phyloP scores from a whole-genome alignment of 2,797 vertebrate genomes.

The Atherinosoma microstoma region DNA sequence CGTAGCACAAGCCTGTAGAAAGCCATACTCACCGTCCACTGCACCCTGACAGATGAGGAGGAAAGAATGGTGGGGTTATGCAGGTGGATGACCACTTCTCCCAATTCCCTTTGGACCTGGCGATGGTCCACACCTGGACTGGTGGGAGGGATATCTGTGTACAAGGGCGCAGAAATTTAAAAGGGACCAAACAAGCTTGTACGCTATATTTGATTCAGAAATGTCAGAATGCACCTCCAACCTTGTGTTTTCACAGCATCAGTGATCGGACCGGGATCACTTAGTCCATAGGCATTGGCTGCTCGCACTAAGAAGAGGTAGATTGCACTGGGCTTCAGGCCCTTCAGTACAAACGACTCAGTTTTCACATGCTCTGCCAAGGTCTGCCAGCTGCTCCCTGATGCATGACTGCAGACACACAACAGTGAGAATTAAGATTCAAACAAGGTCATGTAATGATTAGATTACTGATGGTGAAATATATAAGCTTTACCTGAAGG shows the following conservation, averaged over 20 bases:
- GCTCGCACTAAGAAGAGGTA: slow-evolving; percentile 98
- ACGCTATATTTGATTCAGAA: neutral
- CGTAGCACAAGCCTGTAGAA: slow-evolving; percentile 16
- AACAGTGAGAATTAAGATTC: slow-evolving; percentile 14
- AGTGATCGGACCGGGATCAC: slow-evolving; percentile 96
- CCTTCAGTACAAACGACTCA: slow-evolving; percentile 92
- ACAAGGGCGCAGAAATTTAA: slow-evolving; percentile 21
- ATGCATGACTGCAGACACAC: slow-evolving; percentile 87
- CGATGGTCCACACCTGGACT: slow-evolving; percentile 97
- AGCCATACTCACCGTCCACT: slow-evolving; percentile 93
- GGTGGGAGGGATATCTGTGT: slow-evolving; percentile 93
- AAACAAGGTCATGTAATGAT: slow-evolving; percentile 2
- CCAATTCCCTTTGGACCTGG: slow-evolving; percentile 95
- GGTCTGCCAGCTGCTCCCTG: slow-evolving; percentile 98
- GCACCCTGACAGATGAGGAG: slow-evolving; percentile 95
- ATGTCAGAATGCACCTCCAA: slow-evolving; percentile 54
- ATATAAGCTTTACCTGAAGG: slow-evolving; percentile 89
- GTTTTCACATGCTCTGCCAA: slow-evolving; percentile 96
- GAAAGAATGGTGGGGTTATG: slow-evolving; percentile 98
- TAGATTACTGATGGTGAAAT: neutral
- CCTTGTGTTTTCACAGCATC: slow-evolving; percentile 98
- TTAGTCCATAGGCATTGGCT: slow-evolving; percentile 96
- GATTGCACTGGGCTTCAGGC: slow-evolving; percentile 93
- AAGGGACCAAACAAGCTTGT: neutral
- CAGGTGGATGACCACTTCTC: slow-evolving; percentile 93